phyloP scores from a whole-genome alignment of 2,113 vertebrate species.

The Entelurus aequoreus region DNA sequence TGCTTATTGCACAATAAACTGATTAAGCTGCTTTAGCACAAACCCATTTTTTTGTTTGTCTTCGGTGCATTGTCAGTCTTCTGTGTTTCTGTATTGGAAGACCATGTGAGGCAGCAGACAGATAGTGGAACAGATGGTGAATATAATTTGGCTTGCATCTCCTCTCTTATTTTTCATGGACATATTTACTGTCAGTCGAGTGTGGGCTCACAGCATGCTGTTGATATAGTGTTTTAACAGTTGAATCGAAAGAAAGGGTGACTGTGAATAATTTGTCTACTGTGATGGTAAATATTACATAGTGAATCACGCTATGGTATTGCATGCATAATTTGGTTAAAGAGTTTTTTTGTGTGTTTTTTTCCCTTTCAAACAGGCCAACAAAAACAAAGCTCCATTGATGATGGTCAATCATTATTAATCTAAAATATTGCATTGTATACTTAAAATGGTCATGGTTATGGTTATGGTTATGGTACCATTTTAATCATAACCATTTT shows the following conservation, averaged over 20 bases:
- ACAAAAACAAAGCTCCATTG: too few relatives aligned
- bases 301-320: not conserved
- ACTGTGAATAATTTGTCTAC: constrained; percentile 13
- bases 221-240: constrained; percentile 4
- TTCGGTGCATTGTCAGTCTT: constrained; percentile 13
- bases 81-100: constrained; percentile 26
- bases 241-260: constrained; percentile 3
- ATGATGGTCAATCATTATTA: too few relatives aligned
- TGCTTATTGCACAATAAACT: constrained; percentile 1
- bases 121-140: constrained; percentile 40
- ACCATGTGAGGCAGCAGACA: constrained; percentile 25
- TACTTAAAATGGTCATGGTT: too few relatives aligned
- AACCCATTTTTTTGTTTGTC: constrained; percentile 27
- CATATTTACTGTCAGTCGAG: constrained; percentile 16
- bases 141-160: constrained; percentile 32
- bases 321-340: not conserved
- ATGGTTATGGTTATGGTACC: too few relatives aligned
- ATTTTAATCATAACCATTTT: too few relatives aligned
- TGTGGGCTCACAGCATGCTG: constrained; percentile 15
- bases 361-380: too few relatives aligned
- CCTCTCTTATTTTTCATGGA: constrained; percentile 14
- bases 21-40: constrained; percentile 8
- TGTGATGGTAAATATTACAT: constrained; percentile 20
- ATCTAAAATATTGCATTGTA: too few relatives aligned
- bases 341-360: too few relatives aligned